Percentiles rank a stretch among this genome's conserved stretches.
These are phyloP conservation scores for Neuroterus valhalla DNA, from an alignment of 1,140 invertebrate genomes.

Conservation along the genomic window DNA sequence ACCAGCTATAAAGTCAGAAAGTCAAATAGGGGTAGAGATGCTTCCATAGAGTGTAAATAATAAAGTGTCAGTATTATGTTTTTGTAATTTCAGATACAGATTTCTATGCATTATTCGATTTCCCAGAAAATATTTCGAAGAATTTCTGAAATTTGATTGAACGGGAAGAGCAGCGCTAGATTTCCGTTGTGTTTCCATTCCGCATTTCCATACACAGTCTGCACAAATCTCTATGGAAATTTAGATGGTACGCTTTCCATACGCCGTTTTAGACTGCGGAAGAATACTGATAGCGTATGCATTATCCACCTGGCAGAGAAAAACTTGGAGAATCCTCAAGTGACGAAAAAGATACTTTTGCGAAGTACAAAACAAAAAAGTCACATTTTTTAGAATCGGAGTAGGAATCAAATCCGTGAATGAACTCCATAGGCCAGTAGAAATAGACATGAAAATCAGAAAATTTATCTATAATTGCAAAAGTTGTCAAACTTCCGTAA, in stretches of 20 bases:
- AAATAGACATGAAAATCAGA: too few species aligned
- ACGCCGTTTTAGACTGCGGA: slow-evolving; percentile 65
- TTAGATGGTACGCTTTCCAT: slow-evolving; percentile 56
- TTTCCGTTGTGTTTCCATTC: slow-evolving; percentile 63
- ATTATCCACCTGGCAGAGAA: slow-evolving; percentile 55
- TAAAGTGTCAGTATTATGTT: background rate
- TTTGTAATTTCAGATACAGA: background rate
- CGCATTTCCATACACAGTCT: slow-evolving; percentile 65
- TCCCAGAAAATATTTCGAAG: background rate
- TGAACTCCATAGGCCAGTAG: too few species aligned
- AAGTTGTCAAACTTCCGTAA: too few species aligned
- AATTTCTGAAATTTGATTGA: slow-evolving; percentile 47
- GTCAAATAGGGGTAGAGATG: too few species aligned
- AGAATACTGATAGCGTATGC: slow-evolving; percentile 64
- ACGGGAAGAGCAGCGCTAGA: slow-evolving; percentile 42
- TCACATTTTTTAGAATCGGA: background rate
- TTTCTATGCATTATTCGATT: background rate
- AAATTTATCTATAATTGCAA: too few species aligned
- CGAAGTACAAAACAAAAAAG: background rate
- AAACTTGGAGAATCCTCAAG: slow-evolving; percentile 13
- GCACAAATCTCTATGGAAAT: slow-evolving; percentile 63
- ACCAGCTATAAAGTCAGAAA: too few species aligned
- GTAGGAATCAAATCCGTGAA: background rate
- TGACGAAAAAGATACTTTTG: slow-evolving; percentile 8
- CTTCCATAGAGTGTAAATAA: background rate